Evolutionary conservation across 2,888 invertebrate species (phyloP).

Genomic region (Adelphocoris suturalis): DNA sequence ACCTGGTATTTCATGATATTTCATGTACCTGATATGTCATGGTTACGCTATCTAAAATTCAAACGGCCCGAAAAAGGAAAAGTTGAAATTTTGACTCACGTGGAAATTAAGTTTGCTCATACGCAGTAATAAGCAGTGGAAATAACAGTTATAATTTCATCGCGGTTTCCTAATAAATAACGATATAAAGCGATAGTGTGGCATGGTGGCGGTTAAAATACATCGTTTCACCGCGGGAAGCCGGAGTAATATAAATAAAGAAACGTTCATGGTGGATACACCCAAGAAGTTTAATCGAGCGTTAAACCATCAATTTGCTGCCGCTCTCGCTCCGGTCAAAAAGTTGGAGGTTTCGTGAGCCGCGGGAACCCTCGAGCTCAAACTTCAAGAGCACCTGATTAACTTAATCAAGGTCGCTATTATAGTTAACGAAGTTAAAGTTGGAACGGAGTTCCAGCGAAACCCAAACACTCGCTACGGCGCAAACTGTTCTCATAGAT

Average conservation of each 20-base stretch:
- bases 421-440: conserved; percentile 24
- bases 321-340: background rate
- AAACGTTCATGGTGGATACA: background rate
- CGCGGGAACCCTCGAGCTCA: background rate
- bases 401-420: conserved; percentile 39
- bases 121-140: too few species aligned
- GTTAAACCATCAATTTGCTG: background rate
- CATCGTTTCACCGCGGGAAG: too few species aligned
- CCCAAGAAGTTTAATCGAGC: background rate
- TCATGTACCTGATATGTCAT: too few species aligned
- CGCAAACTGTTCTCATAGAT: background rate
- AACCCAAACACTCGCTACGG: conserved; percentile 8
- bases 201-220: too few species aligned
- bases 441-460: background rate
- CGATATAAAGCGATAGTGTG: too few species aligned
- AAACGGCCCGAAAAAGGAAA: too few species aligned
- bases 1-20: too few species aligned
- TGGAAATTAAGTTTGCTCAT: too few species aligned
- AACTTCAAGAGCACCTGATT: conserved; percentile 30
- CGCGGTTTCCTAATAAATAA: too few species aligned
- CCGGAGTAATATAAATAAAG: background rate
- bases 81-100: too few species aligned
- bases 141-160: too few species aligned
- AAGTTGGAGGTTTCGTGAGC: conserved; percentile 13
- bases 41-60: too few species aligned